Base-by-base conservation (phyloP, 2,113 vertebrate genomes). In the Cheilinus undulatus region DNA sequence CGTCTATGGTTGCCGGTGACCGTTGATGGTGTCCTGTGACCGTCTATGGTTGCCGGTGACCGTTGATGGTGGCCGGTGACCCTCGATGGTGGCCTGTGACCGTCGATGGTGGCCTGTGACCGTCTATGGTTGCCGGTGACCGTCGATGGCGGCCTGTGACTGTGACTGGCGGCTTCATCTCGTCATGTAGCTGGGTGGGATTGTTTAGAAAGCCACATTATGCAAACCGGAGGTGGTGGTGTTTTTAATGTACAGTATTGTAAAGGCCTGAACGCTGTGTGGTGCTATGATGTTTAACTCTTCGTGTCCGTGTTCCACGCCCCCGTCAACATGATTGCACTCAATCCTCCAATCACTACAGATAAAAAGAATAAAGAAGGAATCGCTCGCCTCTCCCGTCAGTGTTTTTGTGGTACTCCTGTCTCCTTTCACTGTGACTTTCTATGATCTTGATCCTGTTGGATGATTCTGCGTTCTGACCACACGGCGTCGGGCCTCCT, bases 271-370 rank as follows among this genome's bases (percentile, higher is more conserved):
- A 96, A 96, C 95, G 96, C 96, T 97, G 96, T 96, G 95, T 97
- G 96, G 96, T 97, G 96, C 95, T 92, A 77, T 22, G 89, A 89
- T 96, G 96, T 95, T 95, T 94, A 95, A 95, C 95, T 92, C 95
- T 95, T 80, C 59, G 94, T 97, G 95, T 96, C 95, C 94, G 95
- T 95, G 96, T 96, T 96, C 93, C 93, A 97, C 95, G 10, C 96
- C 96, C 95, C 96, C 95, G 95, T 94, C 96, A 96, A 95, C 94
- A 94, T 34, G 96, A 97, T 95, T 99, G 96, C 96, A 98, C 97
- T 97, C 93, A 84, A 95, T 94, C 95, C 95, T 94, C 92, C 93
- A 89, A 96, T 96, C 95, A 96, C 95, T 96, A 98, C 95, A 94
- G 95, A 85, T 95, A 92, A 66, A 28, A 64, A 51, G n/a, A 43